Percentiles rank a stretch among this genome's conserved stretches.
These are phyloP conservation scores for Achroia grisella DNA, from an alignment of 1,140 invertebrate species.

Conservation along the genomic window DNA sequence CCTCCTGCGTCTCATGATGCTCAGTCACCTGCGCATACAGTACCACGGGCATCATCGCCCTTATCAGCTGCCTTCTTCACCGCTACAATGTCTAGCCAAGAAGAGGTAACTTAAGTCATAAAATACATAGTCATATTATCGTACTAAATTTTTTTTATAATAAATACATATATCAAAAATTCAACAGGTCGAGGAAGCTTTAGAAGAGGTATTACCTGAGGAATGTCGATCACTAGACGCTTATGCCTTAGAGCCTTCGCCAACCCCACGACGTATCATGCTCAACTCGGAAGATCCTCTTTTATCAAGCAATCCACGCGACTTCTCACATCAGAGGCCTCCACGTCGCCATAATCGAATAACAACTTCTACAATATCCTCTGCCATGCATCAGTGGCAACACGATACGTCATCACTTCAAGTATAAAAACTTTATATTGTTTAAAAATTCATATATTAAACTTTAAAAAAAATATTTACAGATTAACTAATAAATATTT, in stretches of 20 bases:
- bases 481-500: neutral
- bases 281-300: slow-evolving; percentile 89
- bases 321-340: slow-evolving; percentile 81
- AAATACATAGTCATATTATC: neutral
- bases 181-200: slow-evolving; percentile 81
- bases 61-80: slow-evolving; percentile 87
- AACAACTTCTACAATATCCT: slow-evolving; percentile 27
- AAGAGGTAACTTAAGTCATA: slow-evolving; percentile 69
- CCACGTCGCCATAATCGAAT: slow-evolving; percentile 72
- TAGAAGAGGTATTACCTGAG: slow-evolving; percentile 86
- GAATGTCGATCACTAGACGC: slow-evolving; percentile 79
- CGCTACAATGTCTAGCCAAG: slow-evolving; percentile 88
- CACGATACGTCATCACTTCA: slow-evolving; percentile 51
- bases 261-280: slow-evolving; percentile 78
- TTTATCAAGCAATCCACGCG: slow-evolving; percentile 85
- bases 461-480: neutral
- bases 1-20: slow-evolving; percentile 89
- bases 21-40: slow-evolving; percentile 74
- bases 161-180: neutral
- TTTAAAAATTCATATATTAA: neutral
- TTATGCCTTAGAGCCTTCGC: slow-evolving; percentile 78
- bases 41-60: slow-evolving; percentile 70
- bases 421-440: slow-evolving; percentile 19
- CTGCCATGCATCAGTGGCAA: slow-evolving; percentile 47
- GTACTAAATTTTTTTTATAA: neutral